These are phyloP conservation scores for Leptopilina drosophilae DNA, from an alignment of 2,888 invertebrate species.

Conservation along the genomic window DNA sequence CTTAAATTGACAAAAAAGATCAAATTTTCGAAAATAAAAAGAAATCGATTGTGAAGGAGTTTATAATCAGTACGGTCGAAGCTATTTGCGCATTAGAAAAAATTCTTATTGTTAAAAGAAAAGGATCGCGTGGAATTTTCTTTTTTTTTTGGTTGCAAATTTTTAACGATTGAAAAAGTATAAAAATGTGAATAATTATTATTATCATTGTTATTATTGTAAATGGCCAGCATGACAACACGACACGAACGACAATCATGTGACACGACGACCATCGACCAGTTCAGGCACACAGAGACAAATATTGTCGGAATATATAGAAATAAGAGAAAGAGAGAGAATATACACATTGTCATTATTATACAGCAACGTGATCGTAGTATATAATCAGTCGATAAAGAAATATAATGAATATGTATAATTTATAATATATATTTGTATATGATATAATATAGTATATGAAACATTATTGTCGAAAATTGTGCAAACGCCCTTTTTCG, in stretches of 20 bases:
- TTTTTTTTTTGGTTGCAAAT: background rate
- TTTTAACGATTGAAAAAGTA: slow-evolving; percentile 1
- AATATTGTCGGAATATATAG: slow-evolving; percentile 65
- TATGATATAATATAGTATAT: slow-evolving; percentile 32
- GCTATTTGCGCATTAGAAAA: slow-evolving; percentile 19
- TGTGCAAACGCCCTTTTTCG: too few relatives aligned
- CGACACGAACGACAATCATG: slow-evolving; percentile 77
- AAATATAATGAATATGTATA: slow-evolving; percentile 61
- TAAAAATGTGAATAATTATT: background rate
- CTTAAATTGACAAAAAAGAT: too few relatives aligned
- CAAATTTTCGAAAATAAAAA: background rate
- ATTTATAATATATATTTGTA: slow-evolving; percentile 51
- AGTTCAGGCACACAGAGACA: slow-evolving; percentile 77
- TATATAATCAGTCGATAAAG: slow-evolving; percentile 59
- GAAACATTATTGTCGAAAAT: too few relatives aligned
- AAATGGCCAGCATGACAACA: slow-evolving; percentile 77
- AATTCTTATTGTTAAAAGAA: background rate
- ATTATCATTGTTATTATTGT: slow-evolving; percentile 35
- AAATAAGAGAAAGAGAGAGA: slow-evolving; percentile 50
- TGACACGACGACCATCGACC: slow-evolving; percentile 77
- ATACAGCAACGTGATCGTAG: slow-evolving; percentile 57
- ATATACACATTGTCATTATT: slow-evolving; percentile 57
- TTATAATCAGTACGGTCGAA: background rate
- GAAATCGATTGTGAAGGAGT: background rate
- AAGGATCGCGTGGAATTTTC: slow-evolving; percentile 6